These are phyloP conservation scores for Archocentrus centrarchus DNA, from an alignment of 2,113 vertebrate species.

Conservation along the genomic window DNA sequence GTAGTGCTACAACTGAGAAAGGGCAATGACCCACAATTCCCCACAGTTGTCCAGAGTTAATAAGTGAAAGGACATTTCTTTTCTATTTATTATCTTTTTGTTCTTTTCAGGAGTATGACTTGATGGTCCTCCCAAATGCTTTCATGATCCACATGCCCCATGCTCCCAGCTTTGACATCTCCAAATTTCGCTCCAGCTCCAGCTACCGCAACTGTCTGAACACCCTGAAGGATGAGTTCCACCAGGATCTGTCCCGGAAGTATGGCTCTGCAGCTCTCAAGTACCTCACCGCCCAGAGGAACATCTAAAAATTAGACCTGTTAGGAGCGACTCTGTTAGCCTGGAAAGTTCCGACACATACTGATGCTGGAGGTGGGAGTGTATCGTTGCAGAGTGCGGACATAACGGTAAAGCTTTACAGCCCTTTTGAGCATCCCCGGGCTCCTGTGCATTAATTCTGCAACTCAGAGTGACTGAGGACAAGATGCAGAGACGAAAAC, in stretches of 20 bases:
- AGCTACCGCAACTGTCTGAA: conserved; percentile 90
- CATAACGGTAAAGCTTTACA: conserved; percentile 49
- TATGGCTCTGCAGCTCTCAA: conserved; percentile 93
- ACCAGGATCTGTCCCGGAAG: conserved; percentile 93
- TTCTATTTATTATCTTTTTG: background rate
- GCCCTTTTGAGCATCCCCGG: conserved; percentile 29
- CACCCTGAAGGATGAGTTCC: conserved; percentile 94
- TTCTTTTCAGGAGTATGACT: conserved; percentile 87
- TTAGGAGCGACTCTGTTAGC: background rate
- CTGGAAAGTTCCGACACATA: background rate
- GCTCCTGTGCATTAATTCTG: conserved; percentile 46
- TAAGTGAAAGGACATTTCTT: background rate
- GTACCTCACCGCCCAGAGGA: conserved; percentile 94
- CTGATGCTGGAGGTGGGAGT: background rate
- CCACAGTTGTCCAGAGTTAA: background rate
- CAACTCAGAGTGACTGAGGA: conserved; percentile 9
- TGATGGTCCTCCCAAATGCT: conserved; percentile 94
- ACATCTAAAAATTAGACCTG: conserved; percentile 64
- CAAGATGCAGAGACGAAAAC: background rate
- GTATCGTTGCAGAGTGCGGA: conserved; percentile 64
- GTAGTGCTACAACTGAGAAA: background rate
- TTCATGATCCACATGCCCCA: conserved; percentile 99
- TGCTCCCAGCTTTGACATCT: conserved; percentile 94
- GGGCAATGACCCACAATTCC: too few relatives aligned
- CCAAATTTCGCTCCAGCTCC: conserved; percentile 91